Conservation (phyloP, 2,797 vertebrate genomes). For the Muraenolepis orangiensis region DNA sequence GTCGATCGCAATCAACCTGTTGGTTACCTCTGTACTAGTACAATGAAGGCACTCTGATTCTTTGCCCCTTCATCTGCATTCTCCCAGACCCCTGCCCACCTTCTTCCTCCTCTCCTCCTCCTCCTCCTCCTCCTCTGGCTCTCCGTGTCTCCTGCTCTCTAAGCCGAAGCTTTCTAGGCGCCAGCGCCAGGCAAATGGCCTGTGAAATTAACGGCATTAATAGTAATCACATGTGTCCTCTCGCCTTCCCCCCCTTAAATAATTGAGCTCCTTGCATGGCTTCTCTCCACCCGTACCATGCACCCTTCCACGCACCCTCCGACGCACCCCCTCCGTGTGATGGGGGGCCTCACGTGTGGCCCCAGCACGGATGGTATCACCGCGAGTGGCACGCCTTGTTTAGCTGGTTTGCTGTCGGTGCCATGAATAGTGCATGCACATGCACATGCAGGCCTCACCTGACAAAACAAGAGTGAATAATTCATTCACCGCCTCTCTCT, state of each 20-base stretch:
- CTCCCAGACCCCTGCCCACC: constrained; percentile 27
- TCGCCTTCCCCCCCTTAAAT: constrained; percentile 63
- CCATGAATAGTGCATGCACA: constrained; percentile 44
- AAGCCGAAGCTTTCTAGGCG: constrained; percentile 27
- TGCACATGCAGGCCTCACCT: constrained; percentile 33
- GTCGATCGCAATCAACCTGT: too few species aligned
- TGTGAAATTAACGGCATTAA: constrained; percentile 74
- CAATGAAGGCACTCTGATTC: too few species aligned
- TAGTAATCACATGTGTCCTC: constrained; percentile 60
- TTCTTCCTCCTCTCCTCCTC: constrained; percentile 29
- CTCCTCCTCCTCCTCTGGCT: constrained; percentile 7
- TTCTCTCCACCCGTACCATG: too few species aligned
- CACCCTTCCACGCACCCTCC: too few species aligned
- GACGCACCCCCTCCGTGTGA: not conserved
- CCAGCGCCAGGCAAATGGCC: constrained; percentile 56
- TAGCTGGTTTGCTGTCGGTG: constrained; percentile 27
- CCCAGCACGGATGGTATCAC: constrained; percentile 33
- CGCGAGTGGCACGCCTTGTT: not conserved
- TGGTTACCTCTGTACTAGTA: too few species aligned
- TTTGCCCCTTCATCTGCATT: constrained; percentile 20
- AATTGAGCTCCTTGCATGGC: constrained; percentile 59
- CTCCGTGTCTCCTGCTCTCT: constrained; percentile 30
- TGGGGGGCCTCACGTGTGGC: constrained; percentile 23
- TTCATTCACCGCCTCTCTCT: constrained; percentile 28
- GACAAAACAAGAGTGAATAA: constrained; percentile 51